These are phyloP conservation scores for Heteronetta atricapilla DNA, from an alignment of 2,113 vertebrate species.

Conservation along the genomic window DNA sequence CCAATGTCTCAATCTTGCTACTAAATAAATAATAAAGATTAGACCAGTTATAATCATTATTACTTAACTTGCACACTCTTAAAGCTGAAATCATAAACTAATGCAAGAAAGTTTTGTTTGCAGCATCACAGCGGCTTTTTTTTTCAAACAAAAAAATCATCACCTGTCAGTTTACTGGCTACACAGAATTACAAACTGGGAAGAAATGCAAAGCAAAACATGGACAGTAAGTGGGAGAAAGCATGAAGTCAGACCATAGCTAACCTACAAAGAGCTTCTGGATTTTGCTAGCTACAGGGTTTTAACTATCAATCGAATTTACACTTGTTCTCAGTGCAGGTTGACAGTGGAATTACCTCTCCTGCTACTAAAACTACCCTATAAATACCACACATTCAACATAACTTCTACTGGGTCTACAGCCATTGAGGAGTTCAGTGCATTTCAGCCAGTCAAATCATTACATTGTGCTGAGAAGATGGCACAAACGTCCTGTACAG, in stretches of 20 bases:
- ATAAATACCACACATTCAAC: conserved; percentile 28
- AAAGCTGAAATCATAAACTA: conserved; percentile 5
- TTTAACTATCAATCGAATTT: conserved; percentile 36
- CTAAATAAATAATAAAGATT: neutral
- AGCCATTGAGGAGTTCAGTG: conserved; percentile 29
- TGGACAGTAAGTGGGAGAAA: neutral
- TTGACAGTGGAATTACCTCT: conserved; percentile 29
- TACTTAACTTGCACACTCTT: neutral
- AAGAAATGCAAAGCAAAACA: neutral
- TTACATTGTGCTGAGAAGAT: conserved; percentile 53
- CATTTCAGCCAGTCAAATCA: conserved; percentile 31
- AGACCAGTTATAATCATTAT: neutral
- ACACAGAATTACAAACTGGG: neutral
- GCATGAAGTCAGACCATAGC: conserved; percentile 19
- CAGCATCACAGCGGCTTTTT: neutral
- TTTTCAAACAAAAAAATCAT: neutral
- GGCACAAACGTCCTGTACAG: neutral
- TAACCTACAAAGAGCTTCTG: neutral
- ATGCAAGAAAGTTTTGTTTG: neutral
- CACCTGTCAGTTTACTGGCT: neutral
- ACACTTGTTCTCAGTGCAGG: conserved; percentile 2
- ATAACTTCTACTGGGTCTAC: neutral
- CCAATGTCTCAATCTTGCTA: neutral
- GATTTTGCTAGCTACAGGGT: neutral
- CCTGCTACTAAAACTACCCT: conserved; percentile 18